Conservation (phyloP, 2,888 invertebrate genomes). For the Apomyelois bistriatella region DNA sequence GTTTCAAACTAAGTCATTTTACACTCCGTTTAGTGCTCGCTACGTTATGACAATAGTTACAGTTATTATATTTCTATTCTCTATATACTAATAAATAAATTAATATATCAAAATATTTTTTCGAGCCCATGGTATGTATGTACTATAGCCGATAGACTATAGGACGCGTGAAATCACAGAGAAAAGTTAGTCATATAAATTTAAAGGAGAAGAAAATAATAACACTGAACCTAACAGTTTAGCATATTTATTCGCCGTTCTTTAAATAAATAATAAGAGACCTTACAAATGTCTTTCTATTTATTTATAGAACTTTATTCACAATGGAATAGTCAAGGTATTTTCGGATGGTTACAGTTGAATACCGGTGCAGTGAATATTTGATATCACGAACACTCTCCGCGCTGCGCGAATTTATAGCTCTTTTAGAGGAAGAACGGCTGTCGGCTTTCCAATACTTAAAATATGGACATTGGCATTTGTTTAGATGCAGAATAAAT, state of each 20-base stretch:
- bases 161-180: too few relatives aligned
- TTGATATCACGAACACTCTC: conserved; percentile 1
- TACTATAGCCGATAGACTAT: too few relatives aligned
- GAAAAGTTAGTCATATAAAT: too few relatives aligned
- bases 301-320: conserved; percentile 11
- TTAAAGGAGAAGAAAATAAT: too few relatives aligned
- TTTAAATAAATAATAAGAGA: conserved; percentile 8
- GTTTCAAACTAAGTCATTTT: conserved; percentile 32
- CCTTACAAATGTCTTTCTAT: conserved; percentile 8
- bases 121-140: too few relatives aligned
- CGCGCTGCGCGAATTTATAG: not conserved
- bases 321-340: conserved; percentile 1
- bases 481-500: conserved; percentile 14
- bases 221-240: too few relatives aligned
- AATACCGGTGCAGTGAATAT: conserved; percentile 11
- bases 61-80: too few relatives aligned
- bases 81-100: too few relatives aligned
- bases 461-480: not conserved
- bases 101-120: too few relatives aligned
- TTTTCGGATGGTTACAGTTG: conserved; percentile 9
- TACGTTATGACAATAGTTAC: not conserved
- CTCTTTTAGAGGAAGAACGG: conserved; percentile 3
- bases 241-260: too few relatives aligned
- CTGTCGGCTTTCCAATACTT: conserved; percentile 1
- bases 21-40: not conserved